These are phyloP conservation scores for Rhinophrynus dorsalis DNA, from an alignment of 2,797 vertebrate genomes.

Conservation along the genomic window DNA sequence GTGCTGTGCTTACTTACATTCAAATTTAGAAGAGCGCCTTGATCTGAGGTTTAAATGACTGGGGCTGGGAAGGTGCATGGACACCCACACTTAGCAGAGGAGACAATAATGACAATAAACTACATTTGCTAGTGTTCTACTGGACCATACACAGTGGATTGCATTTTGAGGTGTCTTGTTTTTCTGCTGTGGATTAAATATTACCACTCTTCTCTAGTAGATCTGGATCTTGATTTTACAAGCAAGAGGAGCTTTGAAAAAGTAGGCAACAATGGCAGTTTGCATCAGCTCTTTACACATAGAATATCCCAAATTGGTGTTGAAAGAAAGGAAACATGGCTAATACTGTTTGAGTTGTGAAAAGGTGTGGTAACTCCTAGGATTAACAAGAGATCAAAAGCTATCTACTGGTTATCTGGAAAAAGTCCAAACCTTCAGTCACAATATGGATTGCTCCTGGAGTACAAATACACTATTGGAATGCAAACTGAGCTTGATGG, in stretches of 20 bases:
- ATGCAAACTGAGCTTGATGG: no score
- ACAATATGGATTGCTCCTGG: constrained; percentile 9
- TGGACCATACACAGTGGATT: constrained; percentile 9
- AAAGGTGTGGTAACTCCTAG: not conserved
- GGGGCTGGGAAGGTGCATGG: not conserved
- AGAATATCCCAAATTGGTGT: not conserved
- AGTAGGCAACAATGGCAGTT: not conserved
- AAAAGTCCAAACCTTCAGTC: not conserved
- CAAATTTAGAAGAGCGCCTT: constrained; percentile 54
- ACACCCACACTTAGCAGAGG: not conserved
- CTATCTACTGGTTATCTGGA: not conserved
- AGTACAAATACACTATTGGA: not conserved
- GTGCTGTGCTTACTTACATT: constrained; percentile 45
- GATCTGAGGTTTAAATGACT: constrained; percentile 44
- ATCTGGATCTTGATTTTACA: constrained; percentile 10
- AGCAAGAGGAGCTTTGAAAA: not conserved
- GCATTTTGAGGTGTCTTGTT: not conserved
- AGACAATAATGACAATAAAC: not conserved
- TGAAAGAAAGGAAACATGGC: not conserved
- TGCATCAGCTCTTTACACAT: not conserved
- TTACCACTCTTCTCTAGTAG: not conserved
- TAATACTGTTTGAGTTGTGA: not conserved
- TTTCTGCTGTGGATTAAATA: not conserved
- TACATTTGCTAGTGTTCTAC: not conserved
- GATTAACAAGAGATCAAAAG: not conserved